Percentiles rank a stretch among this genome's conserved stretches.
phyloP scores from a whole-genome alignment of 1,140 invertebrate genomes.

The Solenopsis fugax region DNA sequence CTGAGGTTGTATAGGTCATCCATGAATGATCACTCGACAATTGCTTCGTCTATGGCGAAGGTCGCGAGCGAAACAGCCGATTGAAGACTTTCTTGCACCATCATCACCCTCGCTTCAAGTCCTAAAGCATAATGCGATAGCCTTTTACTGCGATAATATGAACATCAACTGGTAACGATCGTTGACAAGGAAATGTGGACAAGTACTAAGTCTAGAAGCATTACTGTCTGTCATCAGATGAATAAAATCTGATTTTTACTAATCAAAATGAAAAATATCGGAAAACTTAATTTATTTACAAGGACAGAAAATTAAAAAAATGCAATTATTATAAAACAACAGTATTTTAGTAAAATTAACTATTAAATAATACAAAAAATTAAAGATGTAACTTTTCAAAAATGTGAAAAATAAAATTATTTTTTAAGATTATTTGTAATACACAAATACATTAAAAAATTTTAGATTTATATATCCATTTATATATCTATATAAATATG shows the following conservation, averaged over 20 bases:
- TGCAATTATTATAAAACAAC: neutral
- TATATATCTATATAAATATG: too few species aligned
- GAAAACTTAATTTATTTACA: neutral
- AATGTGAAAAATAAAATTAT: neutral
- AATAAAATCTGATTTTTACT: constrained; percentile 12
- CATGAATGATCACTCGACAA: constrained; percentile 47
- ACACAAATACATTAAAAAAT: too few species aligned
- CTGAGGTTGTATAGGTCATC: constrained; percentile 36
- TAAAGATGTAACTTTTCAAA: neutral
- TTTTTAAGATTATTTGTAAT: neutral
- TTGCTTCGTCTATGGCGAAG: constrained; percentile 45
- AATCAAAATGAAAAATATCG: neutral
- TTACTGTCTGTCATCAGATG: constrained; percentile 30
- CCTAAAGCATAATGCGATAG: constrained; percentile 49
- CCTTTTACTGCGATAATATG: constrained; percentile 35
- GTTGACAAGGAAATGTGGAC: constrained; percentile 44
- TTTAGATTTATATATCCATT: too few species aligned
- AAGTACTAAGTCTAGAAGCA: constrained; percentile 41
- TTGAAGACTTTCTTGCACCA: constrained; percentile 59
- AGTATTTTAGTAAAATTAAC: neutral
- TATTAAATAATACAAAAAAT: neutral
- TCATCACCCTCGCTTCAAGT: constrained; percentile 41
- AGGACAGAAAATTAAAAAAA: neutral
- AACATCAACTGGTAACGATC: constrained; percentile 56
- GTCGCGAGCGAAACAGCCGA: constrained; percentile 52